Conservation (phyloP, 2,797 vertebrate genomes). For the Salmo trutta region DNA sequence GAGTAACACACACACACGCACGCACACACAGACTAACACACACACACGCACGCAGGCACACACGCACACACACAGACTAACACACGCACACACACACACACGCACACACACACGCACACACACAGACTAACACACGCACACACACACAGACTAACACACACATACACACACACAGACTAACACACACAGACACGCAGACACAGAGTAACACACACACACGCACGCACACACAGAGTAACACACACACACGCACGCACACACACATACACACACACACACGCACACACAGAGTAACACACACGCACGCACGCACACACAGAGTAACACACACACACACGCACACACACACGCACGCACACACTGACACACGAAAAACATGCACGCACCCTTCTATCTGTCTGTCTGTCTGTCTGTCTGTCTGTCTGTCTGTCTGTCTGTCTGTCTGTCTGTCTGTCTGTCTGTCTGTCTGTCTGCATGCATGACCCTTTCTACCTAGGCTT, state of each 20-base stretch:
- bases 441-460: slow-evolving; percentile 16
- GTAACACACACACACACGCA: neutral
- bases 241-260: no score
- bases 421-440: neutral
- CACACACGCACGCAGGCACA: no score
- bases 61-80: no score
- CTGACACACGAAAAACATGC: neutral
- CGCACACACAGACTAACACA: neutral
- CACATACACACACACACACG: no score
- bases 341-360: neutral
- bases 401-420: slow-evolving; percentile 4
- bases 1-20: neutral
- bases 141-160: neutral
- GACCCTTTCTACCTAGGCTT: neutral
- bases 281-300: no score
- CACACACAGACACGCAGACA: neutral
- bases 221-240: no score
- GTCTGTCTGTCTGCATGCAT: neutral
- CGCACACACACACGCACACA: no score
- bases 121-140: no score
- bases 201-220: no score
- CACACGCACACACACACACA: no score
- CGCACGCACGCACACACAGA: no score
- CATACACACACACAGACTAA: neutral
- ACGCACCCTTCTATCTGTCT: neutral